A percentile compares a stretch with the other conserved stretches of the same genome.
Evolutionary conservation across 2,113 vertebrate genomes (phyloP).

Genomic region (Nerophis ophidion): DNA sequence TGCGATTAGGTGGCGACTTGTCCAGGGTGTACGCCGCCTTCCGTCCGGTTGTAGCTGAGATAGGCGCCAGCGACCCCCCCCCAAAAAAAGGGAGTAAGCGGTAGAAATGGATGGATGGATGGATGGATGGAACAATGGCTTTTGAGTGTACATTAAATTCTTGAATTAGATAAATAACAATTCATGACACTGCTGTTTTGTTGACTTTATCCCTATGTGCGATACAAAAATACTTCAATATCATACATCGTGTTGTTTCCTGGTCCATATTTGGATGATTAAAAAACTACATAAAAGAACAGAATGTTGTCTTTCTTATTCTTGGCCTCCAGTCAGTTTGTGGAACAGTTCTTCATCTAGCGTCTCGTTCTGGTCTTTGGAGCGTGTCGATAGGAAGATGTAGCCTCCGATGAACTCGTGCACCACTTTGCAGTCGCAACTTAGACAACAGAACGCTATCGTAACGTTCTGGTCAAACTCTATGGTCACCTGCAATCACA

Average conservation of each 20-base stretch:
- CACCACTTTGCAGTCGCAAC: slow-evolving; percentile 91
- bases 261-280: neutral
- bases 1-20: no score
- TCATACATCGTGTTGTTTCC: neutral
- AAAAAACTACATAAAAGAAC: neutral
- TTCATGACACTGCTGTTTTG: slow-evolving; percentile 2
- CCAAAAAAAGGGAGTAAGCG: no score
- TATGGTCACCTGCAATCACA: slow-evolving; percentile 80
- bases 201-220: slow-evolving; percentile 10
- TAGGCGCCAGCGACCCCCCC: no score
- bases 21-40: no score
- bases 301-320: slow-evolving; percentile 61
- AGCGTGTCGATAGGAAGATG: slow-evolving; percentile 95
- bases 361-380: slow-evolving; percentile 94
- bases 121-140: no score
- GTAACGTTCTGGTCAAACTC: slow-evolving; percentile 91
- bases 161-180: neutral
- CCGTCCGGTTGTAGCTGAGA: no score
- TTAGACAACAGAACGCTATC: slow-evolving; percentile 85
- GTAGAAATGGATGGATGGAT: no score
- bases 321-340: slow-evolving; percentile 92
- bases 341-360: slow-evolving; percentile 95
- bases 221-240: no score
- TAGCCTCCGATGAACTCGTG: slow-evolving; percentile 97
- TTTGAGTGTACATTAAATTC: slow-evolving; percentile 9